phyloP scores from a whole-genome alignment of 2,113 vertebrate genomes.

The Laterallus jamaicensis region DNA sequence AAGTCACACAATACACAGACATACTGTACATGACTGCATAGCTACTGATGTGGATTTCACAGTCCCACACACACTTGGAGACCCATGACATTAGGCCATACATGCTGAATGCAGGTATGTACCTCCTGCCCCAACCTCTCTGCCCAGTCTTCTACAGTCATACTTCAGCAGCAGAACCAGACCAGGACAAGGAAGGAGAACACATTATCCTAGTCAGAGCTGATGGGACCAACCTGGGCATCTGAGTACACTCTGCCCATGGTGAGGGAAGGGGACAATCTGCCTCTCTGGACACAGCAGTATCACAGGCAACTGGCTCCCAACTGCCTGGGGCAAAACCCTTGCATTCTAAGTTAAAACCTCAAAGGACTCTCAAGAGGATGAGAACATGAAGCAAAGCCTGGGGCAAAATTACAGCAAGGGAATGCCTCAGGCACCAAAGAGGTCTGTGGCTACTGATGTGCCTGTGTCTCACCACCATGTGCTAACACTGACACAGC shows the following conservation, averaged over 20 bases:
- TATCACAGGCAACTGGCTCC: background rate
- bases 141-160: background rate
- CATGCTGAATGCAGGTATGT: background rate
- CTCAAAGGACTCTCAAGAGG: background rate
- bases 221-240: background rate
- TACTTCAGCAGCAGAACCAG: background rate
- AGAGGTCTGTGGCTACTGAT: background rate
- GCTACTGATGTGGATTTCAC: background rate
- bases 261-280: background rate
- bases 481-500: background rate
- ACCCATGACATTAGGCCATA: background rate
- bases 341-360: background rate
- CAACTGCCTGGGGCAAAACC: background rate
- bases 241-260: background rate
- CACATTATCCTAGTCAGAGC: background rate
- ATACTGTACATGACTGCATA: background rate
- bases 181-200: background rate
- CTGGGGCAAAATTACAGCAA: background rate
- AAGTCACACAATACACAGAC: background rate
- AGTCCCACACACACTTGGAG: background rate
- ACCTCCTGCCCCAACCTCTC: background rate
- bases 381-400: background rate
- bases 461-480: background rate
- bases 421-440: background rate
- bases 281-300: background rate